Percentiles rank a stretch among this genome's conserved stretches.
phyloP scores from a whole-genome alignment of 2,113 vertebrate species.

The Bambusicola thoracicus region DNA sequence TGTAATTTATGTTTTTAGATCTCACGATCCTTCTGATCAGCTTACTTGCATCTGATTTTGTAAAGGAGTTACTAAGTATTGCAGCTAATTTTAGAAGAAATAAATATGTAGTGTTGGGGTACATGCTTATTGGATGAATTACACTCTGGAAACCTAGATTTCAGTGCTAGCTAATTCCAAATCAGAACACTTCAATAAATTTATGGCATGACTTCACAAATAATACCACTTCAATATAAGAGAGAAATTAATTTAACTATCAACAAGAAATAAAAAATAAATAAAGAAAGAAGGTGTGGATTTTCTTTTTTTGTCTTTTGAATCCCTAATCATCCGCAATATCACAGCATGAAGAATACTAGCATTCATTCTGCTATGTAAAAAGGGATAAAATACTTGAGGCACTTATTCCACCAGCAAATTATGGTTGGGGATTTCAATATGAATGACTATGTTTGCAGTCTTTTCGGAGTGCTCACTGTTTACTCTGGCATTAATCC shows the following conservation, averaged over 20 bases:
- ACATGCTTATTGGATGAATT: neutral
- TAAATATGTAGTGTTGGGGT: neutral
- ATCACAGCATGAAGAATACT: neutral
- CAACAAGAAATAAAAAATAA: neutral
- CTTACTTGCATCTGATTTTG: neutral
- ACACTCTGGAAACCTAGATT: neutral
- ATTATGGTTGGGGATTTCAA: neutral
- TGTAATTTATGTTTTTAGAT: neutral
- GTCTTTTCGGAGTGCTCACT: slow-evolving; percentile 56
- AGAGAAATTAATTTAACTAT: neutral
- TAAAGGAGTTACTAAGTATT: neutral
- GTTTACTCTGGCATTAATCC: slow-evolving; percentile 77
- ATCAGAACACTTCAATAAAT: neutral
- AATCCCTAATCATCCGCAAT: neutral
- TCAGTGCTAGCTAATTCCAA: neutral
- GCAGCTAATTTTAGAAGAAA: neutral
- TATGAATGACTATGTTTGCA: slow-evolving; percentile 39
- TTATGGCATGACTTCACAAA: neutral
- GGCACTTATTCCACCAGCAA: slow-evolving; percentile 15
- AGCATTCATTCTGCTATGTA: neutral
- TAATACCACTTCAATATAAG: neutral
- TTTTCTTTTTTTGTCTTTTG: neutral
- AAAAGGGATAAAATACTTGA: slow-evolving; percentile 11
- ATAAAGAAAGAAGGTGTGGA: too few species aligned
- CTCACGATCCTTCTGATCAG: neutral